These are phyloP conservation scores for Artibeus jamaicensis DNA, from an alignment of 2,797 vertebrate genomes.

Conservation along the genomic window DNA sequence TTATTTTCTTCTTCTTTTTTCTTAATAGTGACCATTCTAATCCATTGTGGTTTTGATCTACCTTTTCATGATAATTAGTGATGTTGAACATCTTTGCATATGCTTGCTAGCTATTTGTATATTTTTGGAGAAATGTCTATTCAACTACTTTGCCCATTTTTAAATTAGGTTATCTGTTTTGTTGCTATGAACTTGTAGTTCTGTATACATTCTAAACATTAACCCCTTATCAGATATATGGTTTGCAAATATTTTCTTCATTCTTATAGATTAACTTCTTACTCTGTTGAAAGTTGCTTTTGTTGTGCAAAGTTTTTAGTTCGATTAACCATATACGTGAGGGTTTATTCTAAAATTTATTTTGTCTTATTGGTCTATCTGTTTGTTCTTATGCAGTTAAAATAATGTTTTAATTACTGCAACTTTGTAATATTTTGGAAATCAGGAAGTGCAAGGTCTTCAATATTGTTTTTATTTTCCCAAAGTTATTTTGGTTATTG, in stretches of 20 bases:
- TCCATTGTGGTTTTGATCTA: not conserved
- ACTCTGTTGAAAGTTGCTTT: not conserved
- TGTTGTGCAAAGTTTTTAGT: not conserved
- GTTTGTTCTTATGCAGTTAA: not conserved
- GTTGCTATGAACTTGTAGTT: not conserved
- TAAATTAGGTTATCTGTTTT: not conserved
- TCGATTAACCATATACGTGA: not conserved
- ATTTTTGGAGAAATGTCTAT: not conserved
- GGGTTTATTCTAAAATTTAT: not conserved
- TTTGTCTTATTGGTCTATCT: not conserved
- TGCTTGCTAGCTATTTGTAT: not conserved
- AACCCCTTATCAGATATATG: not conserved
- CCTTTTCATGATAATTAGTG: not conserved
- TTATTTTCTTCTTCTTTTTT: not conserved
- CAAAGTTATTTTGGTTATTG: not conserved
- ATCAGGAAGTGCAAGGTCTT: not conserved
- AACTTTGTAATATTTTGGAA: not conserved
- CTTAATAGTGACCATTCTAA: not conserved
- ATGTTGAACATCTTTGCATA: not conserved
- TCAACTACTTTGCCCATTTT: not conserved
- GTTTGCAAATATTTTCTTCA: not conserved
- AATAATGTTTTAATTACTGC: not conserved
- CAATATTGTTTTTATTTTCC: not conserved
- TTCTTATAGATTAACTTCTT: not conserved
- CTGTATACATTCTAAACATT: not conserved